Evolutionary conservation across 2,113 vertebrate species (phyloP), one percentile per base, ranked within the genome.

Genomic region (Chaetodon trifascialis): DNA sequence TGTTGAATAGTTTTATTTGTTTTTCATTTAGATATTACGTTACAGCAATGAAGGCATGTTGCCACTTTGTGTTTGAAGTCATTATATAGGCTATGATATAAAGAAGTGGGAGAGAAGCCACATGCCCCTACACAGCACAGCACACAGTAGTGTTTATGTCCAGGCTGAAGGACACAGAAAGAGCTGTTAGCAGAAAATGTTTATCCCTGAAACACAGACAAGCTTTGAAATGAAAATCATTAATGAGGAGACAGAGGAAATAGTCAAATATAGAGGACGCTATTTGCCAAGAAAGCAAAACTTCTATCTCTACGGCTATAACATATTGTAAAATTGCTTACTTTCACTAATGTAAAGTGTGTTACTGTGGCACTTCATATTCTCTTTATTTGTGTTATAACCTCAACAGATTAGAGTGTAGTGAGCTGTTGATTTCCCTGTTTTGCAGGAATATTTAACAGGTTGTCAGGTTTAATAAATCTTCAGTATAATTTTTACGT

Each of bases 191-290:
- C 1, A 5, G 7, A 55, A 25, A 25, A 14, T 30, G 10, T 38
- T 25, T 34, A 54, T 36, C 47, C 44, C 10, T 58, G 19, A 17
- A n/a, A 16, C 21, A 52, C 21, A 79, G 58, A 49, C 54, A 60
- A 42, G 38, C 11, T 60, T 38, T 56, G 12, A 74, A 62, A 68
- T 73, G 15, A 56, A 79, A 58, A 44, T n/a, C 15, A 38, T 69
- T 42, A 64, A 36, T 51, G 12, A 70, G 30, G 65, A 21, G 23
- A 49, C 16, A 64, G 49, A n/a, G 12, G 36, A 51, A 51, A 40
- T 38, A 38, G 4, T 51, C 12, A 52, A 67, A 73, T 30, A 6
- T 7, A 46, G 15, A 17, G 40, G 16, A 71, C 30, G 19, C 38
- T 21, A 70, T 62, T 38, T 79, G n/a, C 46, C 23, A 34, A 64